These are phyloP conservation scores for Listrodromus nycthemerus DNA, from an alignment of 2,888 invertebrate genomes.

Conservation along the genomic window DNA sequence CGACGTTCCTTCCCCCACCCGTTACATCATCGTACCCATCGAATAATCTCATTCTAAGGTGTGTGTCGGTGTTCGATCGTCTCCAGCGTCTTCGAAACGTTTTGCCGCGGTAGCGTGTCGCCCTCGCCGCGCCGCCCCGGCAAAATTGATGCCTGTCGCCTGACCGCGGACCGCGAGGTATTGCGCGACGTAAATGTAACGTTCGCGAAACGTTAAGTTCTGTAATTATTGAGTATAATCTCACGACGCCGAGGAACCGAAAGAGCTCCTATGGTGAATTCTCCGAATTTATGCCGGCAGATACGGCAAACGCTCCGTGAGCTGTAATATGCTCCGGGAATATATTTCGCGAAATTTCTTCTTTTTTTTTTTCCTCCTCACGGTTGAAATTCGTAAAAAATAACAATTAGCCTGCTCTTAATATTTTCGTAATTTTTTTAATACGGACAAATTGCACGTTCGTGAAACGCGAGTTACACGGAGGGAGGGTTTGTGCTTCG, in stretches of 20 bases:
- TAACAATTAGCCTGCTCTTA: constrained; percentile 23
- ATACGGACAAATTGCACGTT: background rate
- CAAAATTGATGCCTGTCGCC: constrained; percentile 77
- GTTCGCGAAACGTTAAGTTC: constrained; percentile 72
- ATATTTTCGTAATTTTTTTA: background rate
- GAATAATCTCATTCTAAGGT: constrained; percentile 41
- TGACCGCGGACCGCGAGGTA: constrained; percentile 57
- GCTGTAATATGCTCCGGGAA: constrained; percentile 25
- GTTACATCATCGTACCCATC: constrained; percentile 22
- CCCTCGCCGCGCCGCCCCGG: constrained; percentile 26
- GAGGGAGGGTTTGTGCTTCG: constrained; percentile 3
- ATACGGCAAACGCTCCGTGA: constrained; percentile 9
- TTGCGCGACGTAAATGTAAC: constrained; percentile 75
- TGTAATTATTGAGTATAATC: constrained; percentile 72
- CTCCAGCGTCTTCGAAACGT: constrained; percentile 24
- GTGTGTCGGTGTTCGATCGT: constrained; percentile 45
- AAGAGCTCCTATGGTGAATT: constrained; percentile 25
- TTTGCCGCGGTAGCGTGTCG: constrained; percentile 72
- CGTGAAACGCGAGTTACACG: background rate
- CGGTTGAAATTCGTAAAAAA: constrained; percentile 40
- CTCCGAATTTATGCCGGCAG: constrained; percentile 39
- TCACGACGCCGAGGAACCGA: constrained; percentile 35
- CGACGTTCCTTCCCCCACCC: constrained; percentile 66
- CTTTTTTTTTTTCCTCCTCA: background rate
- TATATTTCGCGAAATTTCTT: constrained; percentile 27